A percentile compares a stretch with the other conserved stretches of the same genome.
phyloP scores from a whole-genome alignment of 2,113 vertebrate genomes.

The Sus scrofa region T2T-Sscrofa CM000816.6:3032501-3033000 shows the following conservation, averaged over 20 bases:
- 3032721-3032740: background rate
- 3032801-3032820: accelerated
- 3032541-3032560: background rate
- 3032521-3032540: background rate
- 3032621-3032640: accelerated
- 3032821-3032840: accelerated
- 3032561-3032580: accelerated
- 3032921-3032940: background rate
- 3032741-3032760: background rate
- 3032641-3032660: accelerated
- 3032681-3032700: accelerated
- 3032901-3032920: no score
- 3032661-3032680: background rate
- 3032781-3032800: background rate
- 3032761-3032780: background rate
- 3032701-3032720: background rate
- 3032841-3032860: background rate
- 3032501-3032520: accelerated
- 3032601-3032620: background rate
- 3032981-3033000: background rate
- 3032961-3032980: background rate
- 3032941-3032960: background rate
- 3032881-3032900: accelerated
- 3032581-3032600: accelerated
- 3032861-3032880: background rate